Evolutionary conservation across 64 coral and sea anemone species (phyloP).

Genomic region (Acropora tenuis): DNA sequence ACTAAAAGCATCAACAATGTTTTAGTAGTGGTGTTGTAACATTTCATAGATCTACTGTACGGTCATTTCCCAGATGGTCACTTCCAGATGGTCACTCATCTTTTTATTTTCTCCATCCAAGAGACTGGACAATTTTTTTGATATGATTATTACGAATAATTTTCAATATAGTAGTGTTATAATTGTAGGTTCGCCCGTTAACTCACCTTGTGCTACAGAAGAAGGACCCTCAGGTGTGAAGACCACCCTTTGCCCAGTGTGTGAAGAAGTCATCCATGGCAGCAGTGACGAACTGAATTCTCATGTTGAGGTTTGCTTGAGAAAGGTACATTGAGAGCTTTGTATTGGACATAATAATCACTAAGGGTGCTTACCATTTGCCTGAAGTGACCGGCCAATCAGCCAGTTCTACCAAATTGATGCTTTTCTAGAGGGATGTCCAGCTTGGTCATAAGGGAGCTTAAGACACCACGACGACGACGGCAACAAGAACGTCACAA

Average conservation of each 20-base stretch:
- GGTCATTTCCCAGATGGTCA: no score
- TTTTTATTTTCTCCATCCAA: no score
- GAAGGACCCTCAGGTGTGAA: conserved; percentile 79
- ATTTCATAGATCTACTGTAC: no score
- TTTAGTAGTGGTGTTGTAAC: neutral
- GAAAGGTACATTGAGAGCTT: conserved; percentile 62
- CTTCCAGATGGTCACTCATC: no score
- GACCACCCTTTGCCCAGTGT: conserved; percentile 83
- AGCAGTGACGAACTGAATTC: conserved; percentile 83
- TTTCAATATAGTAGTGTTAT: neutral
- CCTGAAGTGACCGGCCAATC: no score
- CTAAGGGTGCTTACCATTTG: no score
- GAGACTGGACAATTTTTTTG: neutral
- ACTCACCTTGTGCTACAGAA: conserved; percentile 64
- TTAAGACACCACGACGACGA: no score
- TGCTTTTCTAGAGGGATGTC: no score
- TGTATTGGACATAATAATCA: no score
- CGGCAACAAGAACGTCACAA: no score
- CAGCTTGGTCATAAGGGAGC: no score
- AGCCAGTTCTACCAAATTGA: no score
- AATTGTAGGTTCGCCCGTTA: conserved; percentile 80
- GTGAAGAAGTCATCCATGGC: conserved; percentile 84
- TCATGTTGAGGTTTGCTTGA: conserved; percentile 86
- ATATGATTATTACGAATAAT: neutral
- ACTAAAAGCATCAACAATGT: neutral